Evolutionary conservation across 2,113 vertebrate genomes (phyloP).

Genomic region (Sardina pilchardus): DNA sequence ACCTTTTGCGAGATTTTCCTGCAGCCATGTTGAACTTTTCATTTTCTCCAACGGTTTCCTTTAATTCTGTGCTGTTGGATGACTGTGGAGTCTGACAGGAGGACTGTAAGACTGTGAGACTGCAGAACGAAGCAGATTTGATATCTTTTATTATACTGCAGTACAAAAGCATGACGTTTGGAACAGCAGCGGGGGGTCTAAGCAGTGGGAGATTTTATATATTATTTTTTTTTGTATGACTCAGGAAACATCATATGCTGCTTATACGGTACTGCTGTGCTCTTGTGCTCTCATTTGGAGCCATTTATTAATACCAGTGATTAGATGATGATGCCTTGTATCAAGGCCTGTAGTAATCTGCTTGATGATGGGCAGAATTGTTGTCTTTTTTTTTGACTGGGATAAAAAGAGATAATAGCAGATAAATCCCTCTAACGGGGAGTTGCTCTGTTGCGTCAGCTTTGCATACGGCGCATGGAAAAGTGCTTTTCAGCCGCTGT

Average conservation of each 20-base stretch:
- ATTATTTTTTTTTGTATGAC: background rate
- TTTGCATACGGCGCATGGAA: background rate
- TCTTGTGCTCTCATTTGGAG: background rate
- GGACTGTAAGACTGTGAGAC: background rate
- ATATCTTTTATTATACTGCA: background rate
- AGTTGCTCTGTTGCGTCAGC: background rate
- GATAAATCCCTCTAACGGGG: background rate
- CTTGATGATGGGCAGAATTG: constrained; percentile 56
- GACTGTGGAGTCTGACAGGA: background rate
- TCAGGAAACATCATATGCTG: constrained; percentile 1
- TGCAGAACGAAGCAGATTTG: background rate
- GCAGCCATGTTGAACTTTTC: constrained; percentile 2
- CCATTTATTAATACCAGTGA: constrained; percentile 46
- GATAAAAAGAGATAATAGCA: constrained; percentile 50
- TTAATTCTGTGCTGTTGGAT: background rate
- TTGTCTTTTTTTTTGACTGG: constrained; percentile 23
- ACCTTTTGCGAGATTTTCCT: constrained; percentile 3
- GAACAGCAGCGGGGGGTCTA: background rate
- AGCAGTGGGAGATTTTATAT: background rate
- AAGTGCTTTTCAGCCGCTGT: background rate
- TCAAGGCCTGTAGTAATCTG: constrained; percentile 40
- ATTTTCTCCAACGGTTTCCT: background rate
- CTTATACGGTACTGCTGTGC: constrained; percentile 7
- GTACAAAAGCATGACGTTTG: background rate
- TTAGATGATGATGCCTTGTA: constrained; percentile 38